Evolutionary conservation across 2,888 invertebrate species (phyloP), one percentile per base, ranked within the genome.

Genomic region (Piscicola geometra): DNA sequence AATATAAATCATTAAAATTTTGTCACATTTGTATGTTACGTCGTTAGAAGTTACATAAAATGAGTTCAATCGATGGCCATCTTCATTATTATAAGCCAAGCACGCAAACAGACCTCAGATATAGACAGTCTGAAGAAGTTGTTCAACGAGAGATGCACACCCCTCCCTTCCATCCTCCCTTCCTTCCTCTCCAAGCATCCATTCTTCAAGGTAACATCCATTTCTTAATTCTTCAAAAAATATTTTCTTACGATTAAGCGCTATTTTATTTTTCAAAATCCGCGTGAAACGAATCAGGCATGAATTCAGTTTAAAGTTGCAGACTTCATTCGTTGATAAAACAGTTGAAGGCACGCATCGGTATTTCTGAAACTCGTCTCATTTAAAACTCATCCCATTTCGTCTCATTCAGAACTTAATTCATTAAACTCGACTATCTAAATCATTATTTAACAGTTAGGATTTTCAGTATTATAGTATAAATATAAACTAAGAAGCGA

Each of bases 101-200:
- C n/a, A n/a, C n/a, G n/a, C n/a, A n/a, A n/a, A 15, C 41, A 56
- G 60, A 21, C 60, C 15, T 56, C 60, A 21, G n/a, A 56, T n/a
- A 21, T 18, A 56, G n/a, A 25, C 15, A 21, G n/a, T 5, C n/a
- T 56, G 25, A 25, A 56, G 21, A 56, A 56, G 5, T 18, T 21
- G 25, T 56, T 5, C 3, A 25, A 56, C 15, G 25, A 56, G 60
- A 56, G 25, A 56, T 25, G 21, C 21, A 18, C 3, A 18, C 60
- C 60, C 5, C 60, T n/a, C 5, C 21, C 9, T 3, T 5, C 3
- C 25, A 56, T n/a, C 25, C 60, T 56, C 60, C n/a, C 25, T 56
- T 56, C 60, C 21, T 18, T 56, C 60, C n/a, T 56, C 25, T 5
- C n/a, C n/a, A 56, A 56, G 25, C 60, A 56, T 56, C 60, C 60